A percentile compares a stretch with the other conserved stretches of the same genome.
Conservation (phyloP, 2,888 invertebrate genomes). For the Caenorhabditis panamensis region DNA sequence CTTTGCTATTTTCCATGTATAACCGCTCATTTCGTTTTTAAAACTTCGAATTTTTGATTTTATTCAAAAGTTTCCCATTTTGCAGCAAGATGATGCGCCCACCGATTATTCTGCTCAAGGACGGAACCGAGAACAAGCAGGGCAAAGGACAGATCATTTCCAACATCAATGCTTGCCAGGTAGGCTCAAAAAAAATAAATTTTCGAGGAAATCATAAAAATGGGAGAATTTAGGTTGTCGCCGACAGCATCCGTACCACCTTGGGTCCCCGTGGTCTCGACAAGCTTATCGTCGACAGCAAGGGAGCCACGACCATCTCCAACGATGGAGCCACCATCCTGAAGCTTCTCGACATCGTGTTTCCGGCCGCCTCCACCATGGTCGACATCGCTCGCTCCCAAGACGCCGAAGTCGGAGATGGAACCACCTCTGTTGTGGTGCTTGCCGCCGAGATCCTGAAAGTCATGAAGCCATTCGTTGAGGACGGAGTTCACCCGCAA, state of each 20-base stretch:
- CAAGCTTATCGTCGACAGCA: constrained; percentile 93
- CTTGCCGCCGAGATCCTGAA: constrained; percentile 96
- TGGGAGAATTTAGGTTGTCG: constrained; percentile 84
- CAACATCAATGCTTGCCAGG: constrained; percentile 81
- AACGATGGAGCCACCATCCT: constrained; percentile 99
- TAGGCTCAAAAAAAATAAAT: constrained; percentile 56
- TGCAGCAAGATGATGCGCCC: constrained; percentile 83
- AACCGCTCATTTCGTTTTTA: neutral
- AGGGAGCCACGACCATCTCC: constrained; percentile 92
- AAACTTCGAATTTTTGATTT: constrained; percentile 9
- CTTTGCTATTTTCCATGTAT: neutral
- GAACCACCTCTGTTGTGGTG: constrained; percentile 94
- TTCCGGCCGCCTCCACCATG: constrained; percentile 96
- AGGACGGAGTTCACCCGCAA: constrained; percentile 96
- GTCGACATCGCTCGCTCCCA: constrained; percentile 99
- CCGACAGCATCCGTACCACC: constrained; percentile 96
- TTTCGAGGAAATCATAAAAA: neutral
- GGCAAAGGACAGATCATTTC: constrained; percentile 85
- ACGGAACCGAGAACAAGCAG: constrained; percentile 93
- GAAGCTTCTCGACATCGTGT: constrained; percentile 96
- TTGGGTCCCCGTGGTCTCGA: constrained; percentile 99
- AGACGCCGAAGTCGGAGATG: constrained; percentile 88
- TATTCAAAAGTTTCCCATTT: constrained; percentile 23
- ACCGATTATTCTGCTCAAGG: constrained; percentile 96
- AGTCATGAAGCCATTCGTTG: constrained; percentile 94